Evolutionary conservation across 2,113 vertebrate genomes (phyloP).

Genomic region (Tinamus guttatus): DNA sequence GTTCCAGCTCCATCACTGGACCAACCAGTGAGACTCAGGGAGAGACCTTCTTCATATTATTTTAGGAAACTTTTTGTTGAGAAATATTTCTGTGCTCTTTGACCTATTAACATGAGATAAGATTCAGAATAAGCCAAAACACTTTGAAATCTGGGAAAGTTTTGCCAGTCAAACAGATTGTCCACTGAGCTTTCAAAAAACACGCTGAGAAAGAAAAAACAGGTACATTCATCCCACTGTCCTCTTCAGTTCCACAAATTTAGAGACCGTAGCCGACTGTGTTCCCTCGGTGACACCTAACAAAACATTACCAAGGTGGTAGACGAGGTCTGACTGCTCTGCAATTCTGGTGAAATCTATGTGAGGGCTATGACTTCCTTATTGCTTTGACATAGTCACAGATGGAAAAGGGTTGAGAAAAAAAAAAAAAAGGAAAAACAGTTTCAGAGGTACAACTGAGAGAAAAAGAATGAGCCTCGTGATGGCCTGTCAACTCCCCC

Average conservation of each 20-base stretch:
- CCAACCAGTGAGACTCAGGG: not conserved
- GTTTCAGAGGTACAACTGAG: not conserved
- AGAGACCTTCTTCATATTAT: not conserved
- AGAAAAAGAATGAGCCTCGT: rapidly evolving
- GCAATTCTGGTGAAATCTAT: not conserved
- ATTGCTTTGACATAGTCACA: not conserved
- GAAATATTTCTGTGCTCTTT: not conserved
- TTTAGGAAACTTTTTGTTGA: not conserved
- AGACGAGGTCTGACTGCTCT: not conserved
- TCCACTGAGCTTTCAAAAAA: not conserved
- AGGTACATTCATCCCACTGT: not conserved
- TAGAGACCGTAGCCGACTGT: not conserved
- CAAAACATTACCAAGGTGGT: not conserved
- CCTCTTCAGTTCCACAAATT: not conserved
- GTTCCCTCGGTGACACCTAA: not conserved
- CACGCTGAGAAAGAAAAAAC: not conserved
- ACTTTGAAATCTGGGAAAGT: not conserved
- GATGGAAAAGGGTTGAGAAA: not conserved
- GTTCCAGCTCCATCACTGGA: not conserved
- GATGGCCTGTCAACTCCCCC: not conserved
- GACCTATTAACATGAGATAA: not conserved
- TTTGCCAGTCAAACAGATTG: not conserved
- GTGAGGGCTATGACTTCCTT: not conserved
- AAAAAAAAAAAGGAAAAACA: not conserved
- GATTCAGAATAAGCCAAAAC: not conserved